These are phyloP conservation scores for Sterrhoptilus dennistouni DNA, from an alignment of 2,113 vertebrate genomes.

Conservation along the genomic window DNA sequence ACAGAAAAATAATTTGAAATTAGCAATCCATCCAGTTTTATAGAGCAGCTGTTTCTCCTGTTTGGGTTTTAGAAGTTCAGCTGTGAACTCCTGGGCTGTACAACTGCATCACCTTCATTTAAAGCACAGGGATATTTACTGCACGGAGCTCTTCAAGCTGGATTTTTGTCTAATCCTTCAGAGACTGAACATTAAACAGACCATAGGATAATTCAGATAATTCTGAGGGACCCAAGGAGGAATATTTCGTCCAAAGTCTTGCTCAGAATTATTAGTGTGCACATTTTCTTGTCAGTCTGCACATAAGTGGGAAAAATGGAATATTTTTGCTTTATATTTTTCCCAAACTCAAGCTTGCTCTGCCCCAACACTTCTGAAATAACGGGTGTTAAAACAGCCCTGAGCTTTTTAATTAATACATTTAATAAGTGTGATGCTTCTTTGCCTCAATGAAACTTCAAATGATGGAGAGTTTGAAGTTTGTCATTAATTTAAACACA, in stretches of 20 bases:
- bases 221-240: neutral
- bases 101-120: neutral
- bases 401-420: neutral
- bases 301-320: neutral
- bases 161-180: neutral
- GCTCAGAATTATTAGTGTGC: neutral
- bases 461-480: neutral
- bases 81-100: neutral
- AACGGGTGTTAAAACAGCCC: neutral
- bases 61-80: neutral
- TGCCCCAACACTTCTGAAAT: neutral
- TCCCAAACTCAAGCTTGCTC: neutral
- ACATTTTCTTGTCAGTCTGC: neutral
- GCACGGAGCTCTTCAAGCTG: neutral
- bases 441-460: neutral
- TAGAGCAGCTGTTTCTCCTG: neutral
- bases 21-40: neutral
- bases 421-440: neutral
- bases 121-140: neutral
- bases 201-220: neutral
- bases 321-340: neutral
- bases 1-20: neutral
- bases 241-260: neutral
- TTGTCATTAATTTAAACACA: slow-evolving; percentile 7
- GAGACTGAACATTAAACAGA: neutral